Base-by-base conservation (phyloP, 2,797 vertebrate species). In the Lepilemur ruficaudatus region DNA sequence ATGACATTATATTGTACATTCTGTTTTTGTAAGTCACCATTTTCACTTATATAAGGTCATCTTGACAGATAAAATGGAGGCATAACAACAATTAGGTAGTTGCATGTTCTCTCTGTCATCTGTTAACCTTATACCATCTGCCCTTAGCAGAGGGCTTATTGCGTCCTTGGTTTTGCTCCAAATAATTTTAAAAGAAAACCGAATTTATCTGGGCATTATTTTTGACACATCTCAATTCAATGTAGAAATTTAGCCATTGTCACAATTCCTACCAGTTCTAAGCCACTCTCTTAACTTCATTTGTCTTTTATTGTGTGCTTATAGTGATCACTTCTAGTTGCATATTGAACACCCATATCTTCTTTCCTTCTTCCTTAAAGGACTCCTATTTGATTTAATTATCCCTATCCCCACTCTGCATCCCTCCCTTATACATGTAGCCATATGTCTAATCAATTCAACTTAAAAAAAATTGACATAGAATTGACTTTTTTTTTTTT, bases 101-200 rank as follows among this genome's bases (percentile, higher is more conserved):
- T 76, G 14, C 50, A 76, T 72, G 32, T 87, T 92, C 85, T 65
- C 7, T 89, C 61, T 84, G 72, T 95, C 95, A 90, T 96, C 76
- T 97, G 89, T 88, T 95, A 96, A 97, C 93, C 94, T 97, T 93
- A 90, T 0, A 52, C 94, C 92, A 96, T 97, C 96, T 97, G 96
- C 82, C 94, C 87, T 97, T 84, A 69, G 38, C 55, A 95, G 76
- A 95, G 88, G 72, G 72, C 43, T 96, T 95, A 48, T 81, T 97
- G 32, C 63, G 83, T 96, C 78, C 48, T 93, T 92, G n/a, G 41
- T 87, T 93, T 43, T 95, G 48, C 67, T 94, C 67, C 86, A 96
- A 95, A 93, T 72, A 91, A 87, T 25, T 78, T 35, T 63, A 67
- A 43, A 75, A 72, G 82, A 55, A 81, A 75, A 15, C 59, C 18